These are phyloP conservation scores for Hippoglossus hippoglossus DNA, from an alignment of 2,797 vertebrate genomes.

Conservation along the genomic window DNA sequence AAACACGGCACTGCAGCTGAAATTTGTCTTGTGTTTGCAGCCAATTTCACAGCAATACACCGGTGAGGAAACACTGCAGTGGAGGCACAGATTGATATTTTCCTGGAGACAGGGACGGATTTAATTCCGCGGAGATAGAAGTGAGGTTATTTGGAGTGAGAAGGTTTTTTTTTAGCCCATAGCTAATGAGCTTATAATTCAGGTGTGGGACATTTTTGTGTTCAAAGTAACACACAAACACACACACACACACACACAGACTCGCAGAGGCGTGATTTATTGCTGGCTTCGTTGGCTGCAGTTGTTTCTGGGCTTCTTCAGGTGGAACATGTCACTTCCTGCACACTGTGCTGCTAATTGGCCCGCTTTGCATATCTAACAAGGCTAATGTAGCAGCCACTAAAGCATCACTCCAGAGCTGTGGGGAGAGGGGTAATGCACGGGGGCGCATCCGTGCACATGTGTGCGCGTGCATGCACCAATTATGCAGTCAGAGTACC, in stretches of 20 bases:
- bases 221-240: slow-evolving; percentile 25
- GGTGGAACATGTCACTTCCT: slow-evolving; percentile 81
- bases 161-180: slow-evolving; percentile 13
- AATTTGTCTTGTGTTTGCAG: slow-evolving; percentile 45
- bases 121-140: slow-evolving; percentile 7
- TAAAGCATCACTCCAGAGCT: slow-evolving; percentile 55
- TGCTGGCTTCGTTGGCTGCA: slow-evolving; percentile 32
- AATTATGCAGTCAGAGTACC: slow-evolving; percentile 49
- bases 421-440: slow-evolving; percentile 15
- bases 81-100: slow-evolving; percentile 28
- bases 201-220: slow-evolving; percentile 42
- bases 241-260: slow-evolving; percentile 8
- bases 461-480: not conserved
- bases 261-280: slow-evolving; percentile 61
- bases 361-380: slow-evolving; percentile 81
- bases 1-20: slow-evolving; percentile 40
- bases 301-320: slow-evolving; percentile 67
- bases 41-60: slow-evolving; percentile 51
- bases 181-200: slow-evolving; percentile 63
- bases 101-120: slow-evolving; percentile 3
- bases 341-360: slow-evolving; percentile 76
- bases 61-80: slow-evolving; percentile 38
- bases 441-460: not conserved
- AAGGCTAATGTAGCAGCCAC: slow-evolving; percentile 76
- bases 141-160: slow-evolving; percentile 26